Conservation (phyloP, 2,113 vertebrate genomes). For the Trachemys scripta region DNA sequence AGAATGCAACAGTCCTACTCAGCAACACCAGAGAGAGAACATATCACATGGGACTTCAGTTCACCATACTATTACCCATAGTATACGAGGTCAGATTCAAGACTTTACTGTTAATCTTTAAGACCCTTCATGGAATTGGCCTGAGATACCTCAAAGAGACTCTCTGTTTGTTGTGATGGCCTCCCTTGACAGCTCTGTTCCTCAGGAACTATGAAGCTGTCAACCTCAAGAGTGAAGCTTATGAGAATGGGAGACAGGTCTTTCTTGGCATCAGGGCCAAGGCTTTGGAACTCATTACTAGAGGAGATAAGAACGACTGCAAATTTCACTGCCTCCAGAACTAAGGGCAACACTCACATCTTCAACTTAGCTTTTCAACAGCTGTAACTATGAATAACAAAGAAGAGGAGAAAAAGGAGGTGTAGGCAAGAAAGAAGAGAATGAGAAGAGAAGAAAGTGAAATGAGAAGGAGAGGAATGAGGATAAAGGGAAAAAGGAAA, state of each 20-base stretch:
- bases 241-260: conserved; percentile 1
- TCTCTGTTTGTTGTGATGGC: conserved; percentile 7
- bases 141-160: background rate
- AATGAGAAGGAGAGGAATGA: background rate
- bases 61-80: background rate
- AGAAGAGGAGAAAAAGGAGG: background rate
- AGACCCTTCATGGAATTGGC: background rate
- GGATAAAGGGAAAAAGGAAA: background rate
- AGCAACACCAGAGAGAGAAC: background rate
- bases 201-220: conserved; percentile 40
- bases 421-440: background rate
- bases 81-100: background rate
- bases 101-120: background rate
- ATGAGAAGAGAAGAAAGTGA: background rate
- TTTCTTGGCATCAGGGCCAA: background rate
- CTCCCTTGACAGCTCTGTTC: background rate
- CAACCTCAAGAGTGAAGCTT: conserved; percentile 13
- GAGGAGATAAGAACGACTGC: background rate
- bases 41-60: background rate
- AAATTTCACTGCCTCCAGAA: background rate
- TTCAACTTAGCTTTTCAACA: background rate
- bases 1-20: background rate
- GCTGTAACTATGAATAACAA: background rate
- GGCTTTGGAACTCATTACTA: conserved; percentile 27
- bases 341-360: background rate